These are phyloP conservation scores for Sussaba pulchella DNA, from an alignment of 2,888 invertebrate species.

Conservation along the genomic window DNA sequence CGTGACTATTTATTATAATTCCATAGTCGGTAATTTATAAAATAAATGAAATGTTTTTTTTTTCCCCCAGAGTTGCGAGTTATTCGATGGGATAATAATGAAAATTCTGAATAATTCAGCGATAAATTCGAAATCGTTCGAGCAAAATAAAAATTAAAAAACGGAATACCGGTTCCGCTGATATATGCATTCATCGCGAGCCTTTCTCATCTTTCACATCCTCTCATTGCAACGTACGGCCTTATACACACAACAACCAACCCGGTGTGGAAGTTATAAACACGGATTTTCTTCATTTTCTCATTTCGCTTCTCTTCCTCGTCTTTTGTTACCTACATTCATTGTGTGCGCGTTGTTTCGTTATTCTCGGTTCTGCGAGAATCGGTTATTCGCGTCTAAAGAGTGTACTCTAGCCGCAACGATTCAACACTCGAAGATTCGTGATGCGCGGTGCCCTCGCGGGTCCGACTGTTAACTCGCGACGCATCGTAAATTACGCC, in stretches of 20 bases:
- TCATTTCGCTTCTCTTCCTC: background rate
- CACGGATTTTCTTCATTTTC: constrained; percentile 10
- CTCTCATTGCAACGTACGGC: background rate
- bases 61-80: too few species aligned
- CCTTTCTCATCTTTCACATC: background rate
- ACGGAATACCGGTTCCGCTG: too few species aligned
- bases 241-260: background rate
- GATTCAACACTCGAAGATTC: constrained; percentile 44
- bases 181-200: too few species aligned
- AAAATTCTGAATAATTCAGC: too few species aligned
- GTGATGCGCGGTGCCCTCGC: background rate
- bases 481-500: constrained; percentile 83
- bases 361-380: constrained; percentile 7
- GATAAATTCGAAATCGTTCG: too few species aligned
- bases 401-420: constrained; percentile 19
- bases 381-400: background rate
- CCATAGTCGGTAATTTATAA: too few species aligned
- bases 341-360: background rate
- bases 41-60: too few species aligned
- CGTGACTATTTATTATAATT: too few species aligned
- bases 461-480: constrained; percentile 68
- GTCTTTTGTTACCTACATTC: background rate
- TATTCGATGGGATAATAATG: too few species aligned
- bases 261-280: background rate
- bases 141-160: too few species aligned